phyloP scores from a whole-genome alignment of 23 tunicate genomes.

The Trididemnum miniatum region DNA sequence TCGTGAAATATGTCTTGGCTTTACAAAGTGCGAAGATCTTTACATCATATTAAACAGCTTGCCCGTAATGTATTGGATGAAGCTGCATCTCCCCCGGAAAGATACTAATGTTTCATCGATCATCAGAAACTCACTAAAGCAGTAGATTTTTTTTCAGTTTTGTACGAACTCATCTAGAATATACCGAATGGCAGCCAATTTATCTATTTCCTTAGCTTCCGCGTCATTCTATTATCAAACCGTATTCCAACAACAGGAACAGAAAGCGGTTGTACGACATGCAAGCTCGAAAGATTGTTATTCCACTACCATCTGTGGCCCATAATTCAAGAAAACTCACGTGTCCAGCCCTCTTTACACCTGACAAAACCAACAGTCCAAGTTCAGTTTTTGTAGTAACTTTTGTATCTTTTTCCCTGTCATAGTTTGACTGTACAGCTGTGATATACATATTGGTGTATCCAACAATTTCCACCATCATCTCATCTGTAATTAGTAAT shows the following conservation, averaged over 20 bases:
- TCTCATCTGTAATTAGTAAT: conserved; percentile 24
- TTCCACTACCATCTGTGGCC: conserved; percentile 32
- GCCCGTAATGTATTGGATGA: conserved; percentile 10
- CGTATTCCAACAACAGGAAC: conserved; percentile 22
- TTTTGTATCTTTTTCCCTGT: conserved; percentile 17
- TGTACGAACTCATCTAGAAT: conserved; percentile 21
- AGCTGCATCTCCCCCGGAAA: conserved; percentile 15
- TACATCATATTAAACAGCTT: conserved; percentile 1
- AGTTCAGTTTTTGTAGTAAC: conserved; percentile 21
- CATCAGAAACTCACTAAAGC: neutral
- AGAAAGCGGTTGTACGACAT: conserved; percentile 24
- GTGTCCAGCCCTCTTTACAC: conserved; percentile 13
- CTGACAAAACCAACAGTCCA: conserved; percentile 22
- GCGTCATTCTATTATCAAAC: conserved; percentile 24
- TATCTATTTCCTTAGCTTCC: conserved; percentile 20
- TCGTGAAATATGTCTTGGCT: conserved; percentile 23
- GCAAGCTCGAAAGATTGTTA: conserved; percentile 19
- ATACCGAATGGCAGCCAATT: conserved; percentile 18
- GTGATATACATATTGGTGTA: conserved; percentile 11
- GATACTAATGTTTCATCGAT: conserved; percentile 9
- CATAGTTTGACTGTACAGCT: conserved; percentile 12
- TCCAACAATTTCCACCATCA: conserved; percentile 13
- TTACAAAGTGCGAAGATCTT: conserved; percentile 13
- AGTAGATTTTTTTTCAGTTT: conserved; percentile 13
- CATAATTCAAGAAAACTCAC: conserved; percentile 19